Evolutionary conservation across 1,140 invertebrate species (phyloP).

Genomic region (Megalopta genalis): DNA sequence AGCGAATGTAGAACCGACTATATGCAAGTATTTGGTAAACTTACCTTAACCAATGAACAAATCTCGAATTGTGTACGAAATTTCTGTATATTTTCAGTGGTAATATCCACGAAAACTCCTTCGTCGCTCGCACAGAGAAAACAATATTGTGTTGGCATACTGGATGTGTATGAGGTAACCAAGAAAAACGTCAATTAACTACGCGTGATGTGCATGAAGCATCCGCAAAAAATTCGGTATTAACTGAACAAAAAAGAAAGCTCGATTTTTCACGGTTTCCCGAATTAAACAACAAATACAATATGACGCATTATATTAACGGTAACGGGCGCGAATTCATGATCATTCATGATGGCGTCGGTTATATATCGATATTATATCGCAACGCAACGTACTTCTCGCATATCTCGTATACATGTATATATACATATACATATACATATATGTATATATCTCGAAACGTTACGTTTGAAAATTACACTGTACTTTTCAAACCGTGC

Average conservation of each 20-base stretch:
- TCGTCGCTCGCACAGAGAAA: constrained; percentile 75
- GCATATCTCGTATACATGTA: no score
- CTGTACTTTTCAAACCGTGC: no score
- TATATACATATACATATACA: no score
- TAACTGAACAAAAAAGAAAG: neutral
- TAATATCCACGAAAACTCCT: constrained; percentile 74
- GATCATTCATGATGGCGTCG: constrained; percentile 33
- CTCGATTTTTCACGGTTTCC: neutral
- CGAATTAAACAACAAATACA: neutral
- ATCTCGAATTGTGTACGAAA: constrained; percentile 65
- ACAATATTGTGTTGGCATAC: constrained; percentile 71
- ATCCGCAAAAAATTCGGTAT: neutral
- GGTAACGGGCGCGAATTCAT: constrained; percentile 15
- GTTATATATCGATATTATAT: neutral
- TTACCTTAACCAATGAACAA: constrained; percentile 71
- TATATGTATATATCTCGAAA: neutral
- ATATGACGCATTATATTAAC: constrained; percentile 40
- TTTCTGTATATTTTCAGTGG: constrained; percentile 34
- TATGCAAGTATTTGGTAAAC: neutral
- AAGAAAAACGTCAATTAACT: neutral
- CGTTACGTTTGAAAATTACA: neutral
- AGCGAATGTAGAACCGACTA: neutral
- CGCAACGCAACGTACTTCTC: neutral
- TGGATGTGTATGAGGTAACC: neutral
- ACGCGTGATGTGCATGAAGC: no score